Conservation (phyloP, 2,113 vertebrate genomes). For the Actinemys pallida region DNA sequence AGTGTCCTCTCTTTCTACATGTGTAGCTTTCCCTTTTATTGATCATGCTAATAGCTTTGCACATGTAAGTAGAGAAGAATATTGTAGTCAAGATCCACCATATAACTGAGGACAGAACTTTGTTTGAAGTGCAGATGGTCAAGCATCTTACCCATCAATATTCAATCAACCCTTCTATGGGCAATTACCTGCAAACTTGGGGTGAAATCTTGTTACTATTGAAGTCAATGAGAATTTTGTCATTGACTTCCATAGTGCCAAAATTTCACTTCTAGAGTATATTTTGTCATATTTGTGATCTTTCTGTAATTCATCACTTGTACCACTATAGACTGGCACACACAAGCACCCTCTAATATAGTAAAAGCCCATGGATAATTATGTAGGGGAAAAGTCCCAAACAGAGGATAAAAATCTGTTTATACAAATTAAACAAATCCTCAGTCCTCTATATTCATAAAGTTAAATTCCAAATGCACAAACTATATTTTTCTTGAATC, state of each 20-base stretch:
- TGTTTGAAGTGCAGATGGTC: not conserved
- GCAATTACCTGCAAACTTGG: not conserved
- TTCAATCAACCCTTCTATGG: not conserved
- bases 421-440: not conserved
- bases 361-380: not conserved
- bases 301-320: not conserved
- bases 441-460: not conserved
- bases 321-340: not conserved
- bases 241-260: not conserved
- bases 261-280: not conserved
- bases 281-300: not conserved
- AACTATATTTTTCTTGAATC: not conserved
- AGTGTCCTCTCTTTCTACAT: not conserved
- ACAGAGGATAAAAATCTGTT: not conserved
- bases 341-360: not conserved
- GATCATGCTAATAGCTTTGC: not conserved
- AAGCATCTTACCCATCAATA: not conserved
- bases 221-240: not conserved
- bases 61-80: not conserved
- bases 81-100: not conserved
- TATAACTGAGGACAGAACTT: not conserved
- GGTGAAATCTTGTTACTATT: not conserved
- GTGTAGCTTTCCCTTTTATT: not conserved
- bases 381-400: not conserved
- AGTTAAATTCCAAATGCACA: not conserved